Percentiles rank a stretch among this genome's conserved stretches.
phyloP scores from a whole-genome alignment of 2,888 invertebrate genomes.

The Cephonodes hylas region DNA sequence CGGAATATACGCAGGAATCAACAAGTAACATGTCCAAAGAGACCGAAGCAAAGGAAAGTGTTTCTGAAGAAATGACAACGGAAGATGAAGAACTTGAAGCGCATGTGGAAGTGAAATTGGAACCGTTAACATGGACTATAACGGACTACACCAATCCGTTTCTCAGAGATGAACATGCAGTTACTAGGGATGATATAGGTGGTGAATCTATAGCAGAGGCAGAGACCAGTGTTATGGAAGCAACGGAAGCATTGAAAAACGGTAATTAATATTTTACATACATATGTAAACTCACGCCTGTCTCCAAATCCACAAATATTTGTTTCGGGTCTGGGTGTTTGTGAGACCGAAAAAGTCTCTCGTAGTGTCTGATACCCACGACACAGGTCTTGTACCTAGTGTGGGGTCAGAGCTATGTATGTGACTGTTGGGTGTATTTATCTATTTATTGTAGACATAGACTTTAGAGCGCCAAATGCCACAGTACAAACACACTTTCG shows the following conservation, averaged over 20 bases:
- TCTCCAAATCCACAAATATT: no score
- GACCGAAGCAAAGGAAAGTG: conserved; percentile 17
- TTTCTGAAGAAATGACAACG: conserved; percentile 14
- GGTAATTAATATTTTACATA: conserved; percentile 38
- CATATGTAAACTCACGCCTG: not conserved
- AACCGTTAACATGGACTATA: conserved; percentile 38
- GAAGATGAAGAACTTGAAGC: conserved; percentile 19
- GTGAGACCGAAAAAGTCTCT: no score
- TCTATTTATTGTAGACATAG: no score
- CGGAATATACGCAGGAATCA: not conserved
- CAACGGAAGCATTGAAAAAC: conserved; percentile 40
- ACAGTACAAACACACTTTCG: no score
- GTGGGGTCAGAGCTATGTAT: no score
- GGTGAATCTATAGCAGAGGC: conserved; percentile 41
- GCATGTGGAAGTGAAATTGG: conserved; percentile 42
- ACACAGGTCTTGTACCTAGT: no score
- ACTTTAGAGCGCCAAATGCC: no score
- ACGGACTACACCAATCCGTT: conserved; percentile 44
- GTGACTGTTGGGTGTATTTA: no score
- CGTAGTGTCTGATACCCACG: no score
- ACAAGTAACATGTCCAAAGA: not conserved
- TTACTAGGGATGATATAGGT: conserved; percentile 33
- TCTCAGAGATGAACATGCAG: conserved; percentile 49
- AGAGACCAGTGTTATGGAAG: conserved; percentile 49
- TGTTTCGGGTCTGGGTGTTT: no score